Conservation (phyloP, 2,797 vertebrate species). For the Protonibea diacanthus region DNA sequence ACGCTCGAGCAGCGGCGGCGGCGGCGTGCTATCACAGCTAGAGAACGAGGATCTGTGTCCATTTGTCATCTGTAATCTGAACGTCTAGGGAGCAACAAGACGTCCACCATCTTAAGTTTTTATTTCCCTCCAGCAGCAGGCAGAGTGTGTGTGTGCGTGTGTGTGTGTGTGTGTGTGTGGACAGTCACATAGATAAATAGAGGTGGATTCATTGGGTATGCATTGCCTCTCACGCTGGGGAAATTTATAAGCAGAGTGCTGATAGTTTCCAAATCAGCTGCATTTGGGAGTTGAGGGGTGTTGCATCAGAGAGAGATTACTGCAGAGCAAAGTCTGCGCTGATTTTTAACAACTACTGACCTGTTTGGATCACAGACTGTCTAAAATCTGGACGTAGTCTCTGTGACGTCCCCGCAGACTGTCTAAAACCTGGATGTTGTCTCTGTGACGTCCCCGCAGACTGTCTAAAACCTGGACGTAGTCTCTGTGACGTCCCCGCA, state of each 20-base stretch:
- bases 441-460: too few species aligned
- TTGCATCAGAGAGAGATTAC: conserved; percentile 60
- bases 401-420: too few species aligned
- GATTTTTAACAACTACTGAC: too few species aligned
- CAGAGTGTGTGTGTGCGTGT: neutral
- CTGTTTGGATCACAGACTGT: too few species aligned
- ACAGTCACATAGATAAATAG: conserved; percentile 64
- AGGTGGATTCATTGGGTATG: conserved; percentile 73
- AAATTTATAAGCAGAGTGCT: conserved; percentile 70
- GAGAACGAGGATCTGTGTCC: conserved; percentile 51
- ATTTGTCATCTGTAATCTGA: conserved; percentile 70
- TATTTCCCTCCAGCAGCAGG: conserved; percentile 43
- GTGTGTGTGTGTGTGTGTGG: neutral
- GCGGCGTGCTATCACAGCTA: conserved; percentile 31
- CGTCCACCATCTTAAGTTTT: conserved; percentile 19
- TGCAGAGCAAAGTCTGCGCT: conserved; percentile 15
- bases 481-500: too few species aligned
- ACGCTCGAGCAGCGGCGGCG: conserved; percentile 21
- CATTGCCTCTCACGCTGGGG: conserved; percentile 78
- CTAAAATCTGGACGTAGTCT: too few species aligned
- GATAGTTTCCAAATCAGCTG: conserved; percentile 76
- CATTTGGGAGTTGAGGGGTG: conserved; percentile 36
- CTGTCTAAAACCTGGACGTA: too few species aligned
- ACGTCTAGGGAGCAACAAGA: conserved; percentile 49
- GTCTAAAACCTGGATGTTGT: too few species aligned